Percentiles rank a stretch among this genome's conserved stretches.
Conservation (phyloP, 2,113 vertebrate genomes). For the Vombatus ursinus region DNA sequence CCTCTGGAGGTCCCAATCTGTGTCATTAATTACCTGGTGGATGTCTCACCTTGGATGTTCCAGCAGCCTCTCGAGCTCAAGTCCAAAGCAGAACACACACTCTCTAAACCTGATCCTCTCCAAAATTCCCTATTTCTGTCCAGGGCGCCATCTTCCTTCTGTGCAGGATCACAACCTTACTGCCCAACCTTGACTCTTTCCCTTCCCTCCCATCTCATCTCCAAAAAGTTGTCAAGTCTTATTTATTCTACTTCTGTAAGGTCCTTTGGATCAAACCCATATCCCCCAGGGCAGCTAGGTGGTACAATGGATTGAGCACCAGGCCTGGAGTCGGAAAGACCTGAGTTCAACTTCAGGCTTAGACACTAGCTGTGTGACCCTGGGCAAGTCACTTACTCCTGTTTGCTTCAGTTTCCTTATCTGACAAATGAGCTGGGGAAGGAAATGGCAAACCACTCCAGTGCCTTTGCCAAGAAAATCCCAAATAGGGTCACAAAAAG, state of each 20-base stretch:
- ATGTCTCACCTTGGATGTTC: neutral
- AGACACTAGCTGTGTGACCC: too few species aligned
- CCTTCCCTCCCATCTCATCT: neutral
- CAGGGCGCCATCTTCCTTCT: neutral
- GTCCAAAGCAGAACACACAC: neutral
- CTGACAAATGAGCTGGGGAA: neutral
- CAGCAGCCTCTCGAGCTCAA: neutral
- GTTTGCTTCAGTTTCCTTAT: neutral
- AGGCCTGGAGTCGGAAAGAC: neutral
- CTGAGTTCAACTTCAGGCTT: neutral
- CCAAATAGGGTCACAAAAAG: neutral
- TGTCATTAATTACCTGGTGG: neutral
- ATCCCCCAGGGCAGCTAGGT: neutral
- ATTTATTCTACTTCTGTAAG: neutral
- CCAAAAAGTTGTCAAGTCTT: neutral
- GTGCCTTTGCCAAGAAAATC: neutral
- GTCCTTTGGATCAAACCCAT: neutral
- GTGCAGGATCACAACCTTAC: neutral
- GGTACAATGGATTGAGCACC: neutral
- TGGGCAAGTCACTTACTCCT: neutral
- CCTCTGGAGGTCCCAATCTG: neutral
- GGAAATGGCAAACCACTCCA: neutral
- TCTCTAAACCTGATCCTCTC: neutral
- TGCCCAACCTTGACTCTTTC: neutral
- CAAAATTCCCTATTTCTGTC: neutral